phyloP scores from a whole-genome alignment of 2,888 invertebrate genomes.

The Litoditis marina region DNA sequence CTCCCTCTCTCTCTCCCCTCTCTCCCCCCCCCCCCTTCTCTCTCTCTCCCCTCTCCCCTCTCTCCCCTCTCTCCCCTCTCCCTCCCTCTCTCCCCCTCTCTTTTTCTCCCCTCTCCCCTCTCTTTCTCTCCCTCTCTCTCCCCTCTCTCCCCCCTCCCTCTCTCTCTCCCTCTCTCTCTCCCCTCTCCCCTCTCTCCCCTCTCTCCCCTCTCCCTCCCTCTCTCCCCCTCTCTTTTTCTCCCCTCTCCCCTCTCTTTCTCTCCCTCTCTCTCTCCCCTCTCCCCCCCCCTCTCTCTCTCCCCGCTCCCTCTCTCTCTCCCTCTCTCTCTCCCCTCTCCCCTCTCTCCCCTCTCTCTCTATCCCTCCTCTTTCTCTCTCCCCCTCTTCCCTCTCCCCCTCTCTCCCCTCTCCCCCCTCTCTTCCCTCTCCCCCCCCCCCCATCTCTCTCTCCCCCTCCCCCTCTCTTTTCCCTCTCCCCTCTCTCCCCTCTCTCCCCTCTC shows the following conservation, averaged over 20 bases:
- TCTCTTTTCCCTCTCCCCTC: conserved; percentile 68
- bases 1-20: not conserved
- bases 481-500: too few species aligned
- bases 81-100: not conserved
- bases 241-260: conserved; percentile 82
- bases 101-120: not conserved
- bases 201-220: not conserved
- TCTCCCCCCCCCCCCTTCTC: conserved; percentile 3
- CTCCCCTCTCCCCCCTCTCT: not conserved
- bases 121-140: not conserved
- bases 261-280: conserved; percentile 23
- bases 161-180: conserved; percentile 7
- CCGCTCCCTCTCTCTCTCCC: not conserved
- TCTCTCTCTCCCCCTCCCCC: not conserved
- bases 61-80: not conserved
- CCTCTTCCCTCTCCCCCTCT: conserved; percentile 2
- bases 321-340: too few species aligned
- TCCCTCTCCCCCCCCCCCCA: not conserved
- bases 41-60: conserved; percentile 2
- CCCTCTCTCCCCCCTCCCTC: not conserved
- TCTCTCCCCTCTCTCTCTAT: conserved; percentile 77
- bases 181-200: not conserved
- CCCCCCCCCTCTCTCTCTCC: too few species aligned
- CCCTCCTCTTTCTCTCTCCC: conserved; percentile 71
- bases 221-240: conserved; percentile 68